Evolutionary conservation across 2,888 invertebrate species (phyloP), one percentile per base, ranked within the genome.

Genomic region (Oxyscelio sp.): DNA sequence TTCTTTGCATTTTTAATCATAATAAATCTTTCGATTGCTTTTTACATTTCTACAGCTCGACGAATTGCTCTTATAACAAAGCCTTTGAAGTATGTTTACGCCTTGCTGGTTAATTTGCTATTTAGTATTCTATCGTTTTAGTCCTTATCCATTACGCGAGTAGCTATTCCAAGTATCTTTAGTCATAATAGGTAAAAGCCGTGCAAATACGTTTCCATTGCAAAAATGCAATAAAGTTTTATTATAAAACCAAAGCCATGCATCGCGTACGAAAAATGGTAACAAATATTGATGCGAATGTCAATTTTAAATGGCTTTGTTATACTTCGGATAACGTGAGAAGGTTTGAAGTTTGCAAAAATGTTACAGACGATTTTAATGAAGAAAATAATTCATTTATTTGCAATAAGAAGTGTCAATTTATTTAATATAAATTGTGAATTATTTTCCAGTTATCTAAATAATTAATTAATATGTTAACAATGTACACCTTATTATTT

Each of bases 221-320:
- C 45, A 59, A 66, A 77, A 77, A 50, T 59, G 58, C 66, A 50
- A 66, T 77, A 50, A 66, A 77, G 50, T 73, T 73, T 58, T 71
- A 58, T 65, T 50, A 73, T 45, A 65, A 61, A 40, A 92, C 92
- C 93, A 93, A 92, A 73, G 38, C 54, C 50, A 21, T 43, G 24
- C 48, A 58, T 58, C 34, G 34, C 27, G 34, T 34, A 24, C 58
- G 45, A 58, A 58, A 71, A 71, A 54, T 38, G 38, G 38, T 52
- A 66, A 52, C 52, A 66, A 66, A 52, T 66, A 71, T 58, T 58
- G 48, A 71, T 71, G 22, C 15, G 70, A 21, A 59, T 58, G 58
- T 58, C 58, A 71, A 58, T 59, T 71, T 31, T 58, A 59, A 48
- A 71, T 56, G 5, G 34, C 27, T 59, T 58, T 58, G 45, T 71